Percentiles rank a stretch among this genome's conserved stretches.
Conservation (phyloP, 1,140 invertebrate species). For the Meloidogyne hapla region DNA sequence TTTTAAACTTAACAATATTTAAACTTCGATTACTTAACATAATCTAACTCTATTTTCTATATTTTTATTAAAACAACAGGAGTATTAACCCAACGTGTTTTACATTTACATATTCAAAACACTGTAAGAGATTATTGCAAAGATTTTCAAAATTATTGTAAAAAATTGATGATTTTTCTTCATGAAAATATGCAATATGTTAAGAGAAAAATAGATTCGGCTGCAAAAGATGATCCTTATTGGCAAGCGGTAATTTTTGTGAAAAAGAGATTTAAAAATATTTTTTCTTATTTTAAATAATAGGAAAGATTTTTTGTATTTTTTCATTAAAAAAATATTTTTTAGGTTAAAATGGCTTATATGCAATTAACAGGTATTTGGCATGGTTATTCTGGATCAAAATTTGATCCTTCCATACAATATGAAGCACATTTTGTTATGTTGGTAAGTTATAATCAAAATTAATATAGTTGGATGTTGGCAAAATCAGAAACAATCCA, state of each 20-base stretch:
- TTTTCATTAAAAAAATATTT: slow-evolving; percentile 7
- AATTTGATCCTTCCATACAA: slow-evolving; percentile 30
- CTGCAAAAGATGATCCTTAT: slow-evolving; percentile 56
- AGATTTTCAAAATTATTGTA: slow-evolving; percentile 58
- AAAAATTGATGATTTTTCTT: slow-evolving; percentile 47
- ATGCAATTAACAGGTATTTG: slow-evolving; percentile 67
- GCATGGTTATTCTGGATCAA: slow-evolving; percentile 65
- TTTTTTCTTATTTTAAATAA: too few relatives aligned
- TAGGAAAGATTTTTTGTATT: too few relatives aligned
- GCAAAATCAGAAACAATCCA: too few relatives aligned
- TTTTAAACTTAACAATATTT: slow-evolving; percentile 3
- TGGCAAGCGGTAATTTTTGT: slow-evolving; percentile 54
- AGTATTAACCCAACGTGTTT: slow-evolving; percentile 40
- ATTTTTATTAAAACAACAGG: slow-evolving; percentile 28
- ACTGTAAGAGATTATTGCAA: slow-evolving; percentile 54
- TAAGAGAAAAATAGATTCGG: slow-evolving; percentile 42
- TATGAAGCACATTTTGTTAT: slow-evolving; percentile 67
- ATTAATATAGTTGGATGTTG: too few relatives aligned
- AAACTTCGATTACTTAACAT: neutral
- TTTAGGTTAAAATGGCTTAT: slow-evolving; percentile 66
- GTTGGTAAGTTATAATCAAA: slow-evolving; percentile 19
- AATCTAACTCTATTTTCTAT: neutral
- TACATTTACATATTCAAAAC: slow-evolving; percentile 52
- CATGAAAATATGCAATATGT: slow-evolving; percentile 55
- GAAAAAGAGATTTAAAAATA: too few relatives aligned